phyloP scores from a whole-genome alignment of 1,140 invertebrate species.

The Philopotamus ludificatus region DNA sequence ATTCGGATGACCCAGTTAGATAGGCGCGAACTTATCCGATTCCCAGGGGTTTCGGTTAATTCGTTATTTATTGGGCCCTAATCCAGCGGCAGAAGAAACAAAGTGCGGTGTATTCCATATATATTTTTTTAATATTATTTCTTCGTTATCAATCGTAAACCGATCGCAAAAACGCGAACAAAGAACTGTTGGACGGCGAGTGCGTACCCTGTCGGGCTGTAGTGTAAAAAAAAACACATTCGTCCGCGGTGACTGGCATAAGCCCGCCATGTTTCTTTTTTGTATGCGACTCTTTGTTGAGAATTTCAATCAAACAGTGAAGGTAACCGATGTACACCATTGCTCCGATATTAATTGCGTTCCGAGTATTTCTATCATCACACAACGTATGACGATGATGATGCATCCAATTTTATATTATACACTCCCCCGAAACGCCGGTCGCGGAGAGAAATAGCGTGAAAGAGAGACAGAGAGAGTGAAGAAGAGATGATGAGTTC shows the following conservation, averaged over 20 bases:
- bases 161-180: constrained; percentile 12
- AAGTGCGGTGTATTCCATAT: neutral
- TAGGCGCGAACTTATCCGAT: too few relatives aligned
- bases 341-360: constrained; percentile 10
- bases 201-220: constrained; percentile 2
- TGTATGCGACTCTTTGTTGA: constrained; percentile 4
- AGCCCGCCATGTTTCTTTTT: constrained; percentile 3
- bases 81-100: constrained; percentile 10
- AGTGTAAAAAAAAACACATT: constrained; percentile 1
- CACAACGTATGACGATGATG: neutral
- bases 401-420: neutral
- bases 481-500: too few relatives aligned
- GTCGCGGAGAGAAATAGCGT: too few relatives aligned
- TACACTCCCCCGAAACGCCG: too few relatives aligned
- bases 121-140: too few relatives aligned
- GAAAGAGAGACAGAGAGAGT: too few relatives aligned
- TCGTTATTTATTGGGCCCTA: constrained; percentile 4
- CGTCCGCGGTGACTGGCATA: constrained; percentile 12
- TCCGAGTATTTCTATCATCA: constrained; percentile 2
- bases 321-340: constrained; percentile 7
- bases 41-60: too few relatives aligned
- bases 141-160: constrained; percentile 5
- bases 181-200: constrained; percentile 3
- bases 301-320: constrained; percentile 9
- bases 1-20: too few relatives aligned